A percentile compares a stretch with the other conserved stretches of the same genome.
Conservation (phyloP, 2,888 invertebrate species). For the Xestia c-nigrum region DNA sequence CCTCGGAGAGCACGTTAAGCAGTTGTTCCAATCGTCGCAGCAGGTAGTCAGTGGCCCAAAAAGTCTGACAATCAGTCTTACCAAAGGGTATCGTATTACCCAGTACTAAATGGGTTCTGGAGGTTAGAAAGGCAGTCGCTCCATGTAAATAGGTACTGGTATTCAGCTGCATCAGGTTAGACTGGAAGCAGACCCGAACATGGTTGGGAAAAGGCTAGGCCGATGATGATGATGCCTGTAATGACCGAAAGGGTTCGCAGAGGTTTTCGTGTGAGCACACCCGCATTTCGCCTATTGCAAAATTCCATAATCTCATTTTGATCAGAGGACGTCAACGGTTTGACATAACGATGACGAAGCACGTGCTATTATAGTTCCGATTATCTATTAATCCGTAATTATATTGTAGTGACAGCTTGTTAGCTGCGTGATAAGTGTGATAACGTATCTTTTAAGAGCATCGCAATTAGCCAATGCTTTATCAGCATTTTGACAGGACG, state of each 20-base stretch:
- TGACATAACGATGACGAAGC: constrained; percentile 47
- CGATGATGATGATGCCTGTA: too few relatives aligned
- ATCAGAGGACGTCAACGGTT: constrained; percentile 14
- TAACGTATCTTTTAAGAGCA: constrained; percentile 46
- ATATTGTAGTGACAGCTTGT: constrained; percentile 53
- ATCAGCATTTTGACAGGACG: constrained; percentile 29
- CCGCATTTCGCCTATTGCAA: neutral
- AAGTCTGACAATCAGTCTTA: too few relatives aligned
- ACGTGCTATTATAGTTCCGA: constrained; percentile 25
- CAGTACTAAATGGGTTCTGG: too few relatives aligned
- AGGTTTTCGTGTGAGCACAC: neutral
- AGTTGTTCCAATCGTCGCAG: too few relatives aligned
- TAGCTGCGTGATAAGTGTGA: constrained; percentile 34
- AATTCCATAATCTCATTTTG: constrained; percentile 17
- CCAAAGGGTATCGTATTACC: too few relatives aligned
- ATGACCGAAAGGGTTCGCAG: neutral
- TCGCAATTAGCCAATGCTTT: constrained; percentile 44
- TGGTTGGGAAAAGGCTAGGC: too few relatives aligned
- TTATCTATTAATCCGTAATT: constrained; percentile 51
- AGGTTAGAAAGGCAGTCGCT: too few relatives aligned
- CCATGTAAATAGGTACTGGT: too few relatives aligned
- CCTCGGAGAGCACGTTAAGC: too few relatives aligned
- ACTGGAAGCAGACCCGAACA: too few relatives aligned
- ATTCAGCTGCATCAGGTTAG: too few relatives aligned
- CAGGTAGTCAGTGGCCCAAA: too few relatives aligned